Base-by-base conservation (phyloP, 2,113 vertebrate genomes). In the Parus major region DNA sequence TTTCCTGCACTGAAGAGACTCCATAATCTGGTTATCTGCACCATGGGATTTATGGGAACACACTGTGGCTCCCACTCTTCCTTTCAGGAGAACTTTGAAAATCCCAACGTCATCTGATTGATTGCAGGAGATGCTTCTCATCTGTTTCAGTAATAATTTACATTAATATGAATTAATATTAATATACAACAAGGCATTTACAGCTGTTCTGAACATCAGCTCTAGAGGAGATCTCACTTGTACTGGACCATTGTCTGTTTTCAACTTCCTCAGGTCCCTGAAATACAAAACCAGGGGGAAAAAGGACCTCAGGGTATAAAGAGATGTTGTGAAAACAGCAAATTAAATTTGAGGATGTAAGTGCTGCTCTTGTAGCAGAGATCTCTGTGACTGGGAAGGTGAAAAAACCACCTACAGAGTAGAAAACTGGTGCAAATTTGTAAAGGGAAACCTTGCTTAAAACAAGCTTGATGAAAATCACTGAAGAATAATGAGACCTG, bases 51-150 rank as follows among this genome's bases (percentile, higher is more conserved):
- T 11, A 4, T 17, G 6, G 17, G 9, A 81, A 17, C 4, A 41
- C 5, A 6, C 8, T 2, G 2, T 24, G 21, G 8, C 9, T 56
- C 9, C 9, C 7, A 33, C 2, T 59, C 8, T 33, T 64, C 31
- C 13, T 57, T 81, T 61, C 31, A 36, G 10, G 33, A 69, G 64
- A 60, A 13, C 19, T 42, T 59, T 41, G 28, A 69, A 25, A 10
- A 47, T 16, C 15, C 12, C 41, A 39, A 4, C 28, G 8, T 16
- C 10, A 44, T 36, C 46, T 64, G 31, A 57, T 18, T 46, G 15
- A 19, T 10, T 65, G 11, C 10, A 57, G 65, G 25, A n/a, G 21
- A 46, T 11, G 8, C 8, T 88, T 42, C 35, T 90, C 4, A 14
- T 16, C 5, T 59, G 35, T 68, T 68, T 64, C 24, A 39, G 16